Conservation (phyloP, 1,140 invertebrate species). For the Cecropterus lyciades region DNA sequence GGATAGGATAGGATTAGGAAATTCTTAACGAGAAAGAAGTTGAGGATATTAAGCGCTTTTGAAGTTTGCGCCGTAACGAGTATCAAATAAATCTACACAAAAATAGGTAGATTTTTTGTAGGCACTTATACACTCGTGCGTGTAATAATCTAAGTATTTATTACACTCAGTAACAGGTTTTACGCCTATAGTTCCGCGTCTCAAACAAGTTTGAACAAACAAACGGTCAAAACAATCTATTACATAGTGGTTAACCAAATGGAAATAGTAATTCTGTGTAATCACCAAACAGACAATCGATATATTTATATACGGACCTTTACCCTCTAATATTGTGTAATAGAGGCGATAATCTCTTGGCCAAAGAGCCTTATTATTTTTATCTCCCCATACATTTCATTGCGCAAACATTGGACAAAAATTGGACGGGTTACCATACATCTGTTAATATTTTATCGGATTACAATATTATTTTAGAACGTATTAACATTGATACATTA, state of each 20-base stretch:
- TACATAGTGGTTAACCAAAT: too few species aligned
- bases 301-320: conserved; percentile 7
- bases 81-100: too few species aligned
- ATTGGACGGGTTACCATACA: background rate
- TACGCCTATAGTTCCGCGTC: background rate
- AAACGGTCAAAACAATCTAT: background rate
- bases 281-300: conserved; percentile 1
- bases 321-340: background rate
- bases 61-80: too few species aligned
- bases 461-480: too few species aligned
- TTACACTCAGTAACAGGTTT: background rate
- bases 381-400: conserved; percentile 6
- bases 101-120: too few species aligned
- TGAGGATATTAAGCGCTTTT: too few species aligned
- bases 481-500: too few species aligned
- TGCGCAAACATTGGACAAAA: conserved; percentile 8
- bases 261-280: background rate
- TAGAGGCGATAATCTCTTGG: background rate
- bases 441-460: background rate
- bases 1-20: too few species aligned
- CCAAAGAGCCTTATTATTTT: conserved; percentile 10
- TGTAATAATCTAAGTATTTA: background rate
- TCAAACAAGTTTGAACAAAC: background rate
- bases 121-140: too few species aligned
- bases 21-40: too few species aligned